Evolutionary conservation across 2,888 invertebrate genomes (phyloP), one percentile per base, ranked within the genome.

Genomic region (Gisinianus flammeolus): DNA sequence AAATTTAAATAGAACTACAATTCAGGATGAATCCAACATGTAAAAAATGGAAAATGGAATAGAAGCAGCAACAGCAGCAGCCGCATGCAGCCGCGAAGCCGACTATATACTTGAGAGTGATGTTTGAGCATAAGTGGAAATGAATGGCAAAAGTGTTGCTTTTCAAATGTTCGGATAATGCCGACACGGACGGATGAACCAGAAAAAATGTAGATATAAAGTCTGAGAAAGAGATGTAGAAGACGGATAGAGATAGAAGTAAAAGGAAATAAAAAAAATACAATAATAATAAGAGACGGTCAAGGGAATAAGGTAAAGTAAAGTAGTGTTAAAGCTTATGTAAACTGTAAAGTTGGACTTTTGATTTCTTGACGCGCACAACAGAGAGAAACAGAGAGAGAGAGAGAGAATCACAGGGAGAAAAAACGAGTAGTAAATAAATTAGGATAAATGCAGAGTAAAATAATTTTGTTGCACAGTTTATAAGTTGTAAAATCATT

Each of bases 401-500:
- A n/a, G 6, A 58, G 62, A 54, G 6, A 8, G 54, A 16, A 16
- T n/a, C n/a, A n/a, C 16, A n/a, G 6, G 3, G 2, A 62, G 26
- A 2, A n/a, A 2, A 62, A 16, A 12, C 0, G 28, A 44, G 69
- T 26, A 44, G 52, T 44, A 69, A 69, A 69, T 69, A 69, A 69
- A 69, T 69, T 69, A 69, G 24, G 69, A 69, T 69, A 69, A 69
- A 69, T 69, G 69, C 16, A 44, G 44, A 35, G 67, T 35, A 33
- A 30, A 44, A 69, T 69, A 35, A 69, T 69, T 69, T 69, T 44
- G 22, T 16, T 16, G 69, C 35, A 22, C 69, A 69, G 68, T 68
- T 68, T 67, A 67, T 31, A 24, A 56, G 72, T 72, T 72, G 58
- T 72, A 72, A 72, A 72, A 72, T 72, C 58, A 72, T 72, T 58